A percentile compares a stretch with the other conserved stretches of the same genome.
These are phyloP conservation scores for Ginglymostoma cirratum DNA, from an alignment of 2,113 vertebrate genomes.

Conservation along the genomic window DNA sequence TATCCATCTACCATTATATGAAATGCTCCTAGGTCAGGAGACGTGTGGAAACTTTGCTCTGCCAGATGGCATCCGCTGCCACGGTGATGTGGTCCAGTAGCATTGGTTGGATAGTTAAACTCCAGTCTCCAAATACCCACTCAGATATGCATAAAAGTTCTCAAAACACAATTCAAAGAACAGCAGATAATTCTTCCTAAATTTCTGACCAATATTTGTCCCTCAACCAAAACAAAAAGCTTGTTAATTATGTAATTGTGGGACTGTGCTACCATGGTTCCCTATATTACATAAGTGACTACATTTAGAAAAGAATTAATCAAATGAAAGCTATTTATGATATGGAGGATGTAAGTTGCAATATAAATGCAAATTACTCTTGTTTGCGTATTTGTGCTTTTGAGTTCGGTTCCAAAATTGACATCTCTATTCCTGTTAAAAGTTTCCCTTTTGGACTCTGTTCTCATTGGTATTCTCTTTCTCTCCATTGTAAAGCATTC, in stretches of 20 bases:
- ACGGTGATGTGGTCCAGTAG: background rate
- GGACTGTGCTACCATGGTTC: background rate
- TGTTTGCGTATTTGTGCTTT: background rate
- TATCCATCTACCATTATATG: background rate
- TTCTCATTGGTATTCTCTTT: background rate
- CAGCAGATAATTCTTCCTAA: background rate
- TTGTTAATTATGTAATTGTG: background rate
- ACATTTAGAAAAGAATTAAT: background rate
- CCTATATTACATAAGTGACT: background rate
- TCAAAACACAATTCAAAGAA: background rate
- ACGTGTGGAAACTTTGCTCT: background rate
- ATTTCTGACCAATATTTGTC: background rate
- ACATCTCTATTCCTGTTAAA: background rate
- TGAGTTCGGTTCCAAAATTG: background rate
- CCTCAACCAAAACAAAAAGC: background rate
- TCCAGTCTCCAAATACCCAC: background rate
- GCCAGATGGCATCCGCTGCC: background rate
- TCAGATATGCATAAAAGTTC: background rate
- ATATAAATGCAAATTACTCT: background rate
- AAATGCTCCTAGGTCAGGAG: background rate
- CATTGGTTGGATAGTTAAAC: background rate
- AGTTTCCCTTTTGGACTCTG: background rate
- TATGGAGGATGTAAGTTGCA: background rate
- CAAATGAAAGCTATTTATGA: background rate
- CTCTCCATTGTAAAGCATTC: background rate